These are phyloP conservation scores for Dendroctonus ponderosae DNA, from an alignment of 1,140 invertebrate species.

Conservation along the genomic window DNA sequence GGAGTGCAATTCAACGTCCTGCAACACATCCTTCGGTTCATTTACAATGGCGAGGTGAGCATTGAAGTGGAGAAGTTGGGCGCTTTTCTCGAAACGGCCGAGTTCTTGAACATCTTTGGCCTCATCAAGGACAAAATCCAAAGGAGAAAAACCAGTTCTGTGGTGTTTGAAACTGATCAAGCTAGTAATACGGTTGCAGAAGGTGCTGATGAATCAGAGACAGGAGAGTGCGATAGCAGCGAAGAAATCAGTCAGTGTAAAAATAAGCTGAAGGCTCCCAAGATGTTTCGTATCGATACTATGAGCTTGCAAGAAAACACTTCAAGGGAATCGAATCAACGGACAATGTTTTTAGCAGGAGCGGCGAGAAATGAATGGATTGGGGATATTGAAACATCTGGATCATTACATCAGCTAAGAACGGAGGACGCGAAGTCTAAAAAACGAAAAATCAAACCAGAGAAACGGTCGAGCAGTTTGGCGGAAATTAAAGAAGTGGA, in stretches of 20 bases:
- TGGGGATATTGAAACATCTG: too few species aligned
- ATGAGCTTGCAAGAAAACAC: neutral
- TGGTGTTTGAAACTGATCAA: neutral
- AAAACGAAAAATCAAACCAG: too few species aligned
- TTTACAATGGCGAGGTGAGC: constrained; percentile 61
- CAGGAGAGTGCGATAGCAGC: neutral
- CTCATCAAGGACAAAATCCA: constrained; percentile 19
- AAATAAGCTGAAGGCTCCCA: neutral
- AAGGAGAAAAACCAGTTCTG: neutral
- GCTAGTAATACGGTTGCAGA: neutral
- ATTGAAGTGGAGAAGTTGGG: constrained; percentile 64
- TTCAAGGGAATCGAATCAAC: too few species aligned
- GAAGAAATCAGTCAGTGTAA: neutral
- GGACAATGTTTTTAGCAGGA: too few species aligned
- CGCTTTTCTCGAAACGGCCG: constrained; percentile 50
- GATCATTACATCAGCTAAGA: too few species aligned
- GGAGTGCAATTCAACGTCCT: constrained; percentile 73
- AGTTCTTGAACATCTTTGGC: constrained; percentile 56
- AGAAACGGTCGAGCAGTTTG: too few species aligned
- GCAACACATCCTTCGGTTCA: constrained; percentile 73
- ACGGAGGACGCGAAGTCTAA: too few species aligned
- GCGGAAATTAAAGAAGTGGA: too few species aligned
- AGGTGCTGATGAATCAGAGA: neutral
- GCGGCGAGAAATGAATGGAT: too few species aligned
- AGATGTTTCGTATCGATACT: neutral